Base-by-base conservation (phyloP, 2,888 invertebrate genomes). In the Eristalis tenax region DNA sequence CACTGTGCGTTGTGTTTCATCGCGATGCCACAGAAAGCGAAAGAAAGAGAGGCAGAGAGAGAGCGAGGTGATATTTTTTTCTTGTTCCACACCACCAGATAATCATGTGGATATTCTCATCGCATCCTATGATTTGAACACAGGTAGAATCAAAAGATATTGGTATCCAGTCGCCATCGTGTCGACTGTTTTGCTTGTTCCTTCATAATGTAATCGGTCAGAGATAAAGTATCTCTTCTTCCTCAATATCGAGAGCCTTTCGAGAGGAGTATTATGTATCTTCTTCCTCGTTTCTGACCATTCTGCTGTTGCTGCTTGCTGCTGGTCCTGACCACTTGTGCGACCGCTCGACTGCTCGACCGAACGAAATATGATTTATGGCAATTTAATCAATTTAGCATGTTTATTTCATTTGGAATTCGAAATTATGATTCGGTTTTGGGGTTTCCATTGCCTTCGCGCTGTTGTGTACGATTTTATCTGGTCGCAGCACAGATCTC, bases 301-400 rank as follows among this genome's bases (percentile, higher is more conserved):
- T 23, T 22, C 26, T 6, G 1, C 56, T 18, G 63, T 22, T 43
- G 28, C 32, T 64, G 15, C 13, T 68, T 63, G 64, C 61, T 26
- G 32, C 26, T 66, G 79, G 57, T 79, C 23, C 50, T 57, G 43
- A 50, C 43, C 40, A 28, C 35, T 18, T 23, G 32, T 68, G 5
- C 15, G 43, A 40, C 43, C 23, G 61, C 50, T 35, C 59, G 59
- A 43, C 59, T 43, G 71, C 32, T 40, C 23, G 81, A 61, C 82
- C 74, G 32, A 86, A 83, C 74, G 56, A 86, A 87, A 79, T 91
- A 92, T 92, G 92, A 92, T 92, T 92, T 91, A 92, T 92, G 91
- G 91, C 90, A 89, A 91, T 91, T 91, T 91, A 91, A 92, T 92
- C 91, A 91, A 91, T 91, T 92, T 91, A 90, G 91, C 91, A 92